Conservation (phyloP, 2,888 invertebrate genomes). For the Lycia hirtaria region DNA sequence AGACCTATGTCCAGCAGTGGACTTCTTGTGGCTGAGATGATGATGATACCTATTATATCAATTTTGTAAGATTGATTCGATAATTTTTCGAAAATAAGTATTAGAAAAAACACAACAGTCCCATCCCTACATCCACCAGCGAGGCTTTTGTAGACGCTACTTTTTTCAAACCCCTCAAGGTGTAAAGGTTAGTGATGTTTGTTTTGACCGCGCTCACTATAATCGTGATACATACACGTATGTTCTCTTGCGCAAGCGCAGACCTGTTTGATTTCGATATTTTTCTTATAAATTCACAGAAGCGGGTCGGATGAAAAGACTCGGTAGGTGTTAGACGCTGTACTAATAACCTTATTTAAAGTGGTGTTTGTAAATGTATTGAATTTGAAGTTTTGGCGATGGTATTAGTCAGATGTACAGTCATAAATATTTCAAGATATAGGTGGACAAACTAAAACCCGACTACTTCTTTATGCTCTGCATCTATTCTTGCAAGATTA, state of each 20-base stretch:
- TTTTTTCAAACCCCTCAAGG: constrained; percentile 52
- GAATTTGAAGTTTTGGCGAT: not conserved
- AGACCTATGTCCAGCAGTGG: no score
- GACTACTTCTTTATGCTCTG: no score
- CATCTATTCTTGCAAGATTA: no score
- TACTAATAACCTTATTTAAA: constrained; percentile 14
- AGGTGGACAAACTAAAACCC: no score
- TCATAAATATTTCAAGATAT: not conserved
- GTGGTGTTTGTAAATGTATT: not conserved
- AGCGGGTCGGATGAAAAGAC: constrained; percentile 22
- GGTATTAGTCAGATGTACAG: not conserved
- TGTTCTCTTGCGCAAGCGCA: constrained; percentile 32
- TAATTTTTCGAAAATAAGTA: no score
- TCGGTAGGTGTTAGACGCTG: constrained; percentile 21
- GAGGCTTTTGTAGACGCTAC: constrained; percentile 54
- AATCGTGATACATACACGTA: constrained; percentile 48
- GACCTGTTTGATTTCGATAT: constrained; percentile 30
- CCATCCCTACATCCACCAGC: constrained; percentile 36
- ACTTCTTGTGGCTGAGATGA: no score
- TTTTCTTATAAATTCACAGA: constrained; percentile 30
- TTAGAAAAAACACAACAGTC: no score
- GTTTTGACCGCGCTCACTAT: constrained; percentile 47
- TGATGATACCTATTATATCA: no score
- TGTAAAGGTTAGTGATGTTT: constrained; percentile 60
- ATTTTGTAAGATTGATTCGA: no score